Evolutionary conservation across 2,888 invertebrate genomes (phyloP), one percentile per base, ranked within the genome.

Genomic region (Heteropelma amictum): DNA sequence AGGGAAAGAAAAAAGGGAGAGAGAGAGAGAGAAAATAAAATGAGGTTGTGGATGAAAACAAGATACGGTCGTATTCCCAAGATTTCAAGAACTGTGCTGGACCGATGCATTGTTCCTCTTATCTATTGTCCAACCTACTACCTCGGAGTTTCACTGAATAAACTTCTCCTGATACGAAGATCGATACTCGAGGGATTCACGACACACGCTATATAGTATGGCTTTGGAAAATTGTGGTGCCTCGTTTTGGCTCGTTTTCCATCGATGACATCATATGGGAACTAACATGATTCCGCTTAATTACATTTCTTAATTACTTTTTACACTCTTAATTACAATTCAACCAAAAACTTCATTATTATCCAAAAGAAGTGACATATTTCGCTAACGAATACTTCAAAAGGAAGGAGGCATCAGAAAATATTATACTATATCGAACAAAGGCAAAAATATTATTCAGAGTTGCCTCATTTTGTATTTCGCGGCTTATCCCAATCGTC

Each of bases 61-160:
- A 69, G 64, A 74, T 71, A 72, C 77, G 67, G 14, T 12, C 47
- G 76, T 53, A 75, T 65, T 71, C 53, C 33, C 47, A 19, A 77
- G 71, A 76, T 76, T 75, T 61, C 60, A 54, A 71, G 58, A 74
- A 53, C 71, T 53, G 49, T 33, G 63, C 51, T 54, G 68, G 63
- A 70, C 74, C 73, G 68, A 75, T 56, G 75, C 68, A 76, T 77
- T 79, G 79, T 79, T 77, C 77, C 60, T 75, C 54, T 45, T 17
- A 56, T 54, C 74, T 65, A 77, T 79, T 79, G 77, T 77, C 61
- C 75, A 47, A 73, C 65, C 72, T 23, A 23, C 26, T 0, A 10
- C 21, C 61, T 54, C 33, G 63, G 28, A 33, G 54, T 28, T 51
- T 23, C 63, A 58, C 49, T 76, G 72, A 78, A 78, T 74, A 70